Evolutionary conservation across 2,888 invertebrate genomes (phyloP).

Genomic region (Phalangium opilio): DNA sequence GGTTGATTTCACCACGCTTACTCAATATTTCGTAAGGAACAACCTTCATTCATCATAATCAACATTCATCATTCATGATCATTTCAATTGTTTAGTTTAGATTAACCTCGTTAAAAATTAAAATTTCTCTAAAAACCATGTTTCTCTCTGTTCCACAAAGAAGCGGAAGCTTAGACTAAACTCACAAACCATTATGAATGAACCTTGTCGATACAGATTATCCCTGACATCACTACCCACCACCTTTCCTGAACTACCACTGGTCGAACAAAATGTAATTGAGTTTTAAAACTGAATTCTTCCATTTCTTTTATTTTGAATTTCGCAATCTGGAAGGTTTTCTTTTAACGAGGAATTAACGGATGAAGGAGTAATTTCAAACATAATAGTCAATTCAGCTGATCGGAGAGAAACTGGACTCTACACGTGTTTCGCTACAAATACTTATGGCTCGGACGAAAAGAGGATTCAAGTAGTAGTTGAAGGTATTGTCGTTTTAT

Average conservation of each 20-base stretch:
- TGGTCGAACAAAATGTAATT: background rate
- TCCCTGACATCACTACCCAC: too few species aligned
- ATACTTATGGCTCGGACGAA: slow-evolving; percentile 28
- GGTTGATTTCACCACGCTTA: too few species aligned
- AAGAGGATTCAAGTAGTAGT: slow-evolving; percentile 28
- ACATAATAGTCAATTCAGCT: slow-evolving; percentile 25
- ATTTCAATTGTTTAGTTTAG: too few species aligned
- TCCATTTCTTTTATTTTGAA: slow-evolving; percentile 20
- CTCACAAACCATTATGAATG: too few species aligned
- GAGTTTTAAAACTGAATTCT: slow-evolving; percentile 25
- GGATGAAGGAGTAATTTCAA: slow-evolving; percentile 25
- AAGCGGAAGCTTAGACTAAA: too few species aligned
- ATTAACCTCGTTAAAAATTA: too few species aligned
- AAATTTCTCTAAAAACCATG: too few species aligned
- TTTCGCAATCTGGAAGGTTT: slow-evolving; percentile 7
- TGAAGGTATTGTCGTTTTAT: slow-evolving; percentile 21
- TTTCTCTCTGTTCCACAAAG: too few species aligned
- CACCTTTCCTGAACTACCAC: background rate
- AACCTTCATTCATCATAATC: too few species aligned
- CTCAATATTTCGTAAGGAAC: too few species aligned
- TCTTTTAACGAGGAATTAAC: slow-evolving; percentile 20
- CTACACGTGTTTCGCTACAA: slow-evolving; percentile 30
- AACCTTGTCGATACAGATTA: too few species aligned
- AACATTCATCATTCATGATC: too few species aligned
- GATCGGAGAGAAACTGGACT: slow-evolving; percentile 28